Conservation (phyloP, 2,797 vertebrate species). For the Cyclura pinguis region DNA sequence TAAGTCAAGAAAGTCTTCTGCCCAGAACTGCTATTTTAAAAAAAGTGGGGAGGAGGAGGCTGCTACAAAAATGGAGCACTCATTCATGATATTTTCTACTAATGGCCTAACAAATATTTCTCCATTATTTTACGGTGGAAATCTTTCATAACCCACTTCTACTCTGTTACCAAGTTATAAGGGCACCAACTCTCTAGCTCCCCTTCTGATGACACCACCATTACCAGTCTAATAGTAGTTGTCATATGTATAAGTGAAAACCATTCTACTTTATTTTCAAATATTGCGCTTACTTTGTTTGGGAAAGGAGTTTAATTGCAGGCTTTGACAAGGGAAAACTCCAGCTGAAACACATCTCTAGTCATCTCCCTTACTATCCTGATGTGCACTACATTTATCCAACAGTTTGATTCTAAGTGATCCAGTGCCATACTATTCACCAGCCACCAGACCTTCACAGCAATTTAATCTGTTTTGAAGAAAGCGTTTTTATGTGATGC, state of each 20-base stretch:
- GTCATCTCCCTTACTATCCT: slow-evolving; percentile 54
- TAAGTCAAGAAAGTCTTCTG: slow-evolving; percentile 54
- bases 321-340: slow-evolving; percentile 34
- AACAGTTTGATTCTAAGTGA: slow-evolving; percentile 47
- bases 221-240: slow-evolving; percentile 66
- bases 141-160: slow-evolving; percentile 71
- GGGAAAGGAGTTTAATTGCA: slow-evolving; percentile 37
- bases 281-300: slow-evolving; percentile 65
- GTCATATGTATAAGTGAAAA: slow-evolving; percentile 69
- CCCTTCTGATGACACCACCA: slow-evolving; percentile 61
- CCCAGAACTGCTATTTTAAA: neutral
- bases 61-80: slow-evolving; percentile 56
- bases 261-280: slow-evolving; percentile 59
- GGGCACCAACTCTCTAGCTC: slow-evolving; percentile 69
- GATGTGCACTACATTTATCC: slow-evolving; percentile 56
- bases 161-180: slow-evolving; percentile 66
- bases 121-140: slow-evolving; percentile 58
- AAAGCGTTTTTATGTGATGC: slow-evolving; percentile 77
- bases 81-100: slow-evolving; percentile 50
- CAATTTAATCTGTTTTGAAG: slow-evolving; percentile 75
- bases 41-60: neutral
- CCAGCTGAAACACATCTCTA: slow-evolving; percentile 55
- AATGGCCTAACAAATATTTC: slow-evolving; percentile 69
- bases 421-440: slow-evolving; percentile 57
- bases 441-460: slow-evolving; percentile 63